These are phyloP conservation scores for Tenthredo livida DNA, from an alignment of 2,888 invertebrate species.

Conservation along the genomic window DNA sequence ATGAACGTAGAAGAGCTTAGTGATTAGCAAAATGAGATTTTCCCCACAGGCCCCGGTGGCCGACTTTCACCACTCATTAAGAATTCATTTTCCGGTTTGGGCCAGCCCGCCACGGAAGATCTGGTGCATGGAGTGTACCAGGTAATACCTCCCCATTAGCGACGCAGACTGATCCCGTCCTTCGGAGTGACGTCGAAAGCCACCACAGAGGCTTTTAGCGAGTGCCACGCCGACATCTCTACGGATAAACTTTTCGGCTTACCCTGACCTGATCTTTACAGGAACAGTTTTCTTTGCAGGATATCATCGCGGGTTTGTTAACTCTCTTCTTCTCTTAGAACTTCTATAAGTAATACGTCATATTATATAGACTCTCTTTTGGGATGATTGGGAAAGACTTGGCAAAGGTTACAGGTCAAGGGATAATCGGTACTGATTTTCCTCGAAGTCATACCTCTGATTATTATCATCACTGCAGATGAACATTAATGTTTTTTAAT, in stretches of 20 bases:
- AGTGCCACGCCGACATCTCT: constrained; percentile 55
- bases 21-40: constrained; percentile 22
- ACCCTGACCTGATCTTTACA: constrained; percentile 21
- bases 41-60: not conserved
- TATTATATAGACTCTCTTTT: not conserved
- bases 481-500: not conserved
- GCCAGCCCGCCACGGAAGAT: not conserved
- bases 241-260: constrained; percentile 55
- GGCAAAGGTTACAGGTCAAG: not conserved
- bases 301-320: not conserved
- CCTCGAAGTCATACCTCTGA: not conserved
- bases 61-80: constrained; percentile 17
- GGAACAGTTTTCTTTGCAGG: not conserved
- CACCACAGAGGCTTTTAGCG: constrained; percentile 57
- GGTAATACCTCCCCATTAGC: constrained; percentile 41
- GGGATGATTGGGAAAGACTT: not conserved
- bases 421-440: not conserved
- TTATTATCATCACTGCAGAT: not conserved
- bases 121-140: constrained; percentile 15
- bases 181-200: constrained; percentile 46
- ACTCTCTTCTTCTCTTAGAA: not conserved
- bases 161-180: constrained; percentile 36
- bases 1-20: not conserved
- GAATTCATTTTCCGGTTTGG: constrained; percentile 37
- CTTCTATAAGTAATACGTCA: not conserved